Conservation (phyloP, 2,888 invertebrate genomes). For the Mimachlamys varia region DNA sequence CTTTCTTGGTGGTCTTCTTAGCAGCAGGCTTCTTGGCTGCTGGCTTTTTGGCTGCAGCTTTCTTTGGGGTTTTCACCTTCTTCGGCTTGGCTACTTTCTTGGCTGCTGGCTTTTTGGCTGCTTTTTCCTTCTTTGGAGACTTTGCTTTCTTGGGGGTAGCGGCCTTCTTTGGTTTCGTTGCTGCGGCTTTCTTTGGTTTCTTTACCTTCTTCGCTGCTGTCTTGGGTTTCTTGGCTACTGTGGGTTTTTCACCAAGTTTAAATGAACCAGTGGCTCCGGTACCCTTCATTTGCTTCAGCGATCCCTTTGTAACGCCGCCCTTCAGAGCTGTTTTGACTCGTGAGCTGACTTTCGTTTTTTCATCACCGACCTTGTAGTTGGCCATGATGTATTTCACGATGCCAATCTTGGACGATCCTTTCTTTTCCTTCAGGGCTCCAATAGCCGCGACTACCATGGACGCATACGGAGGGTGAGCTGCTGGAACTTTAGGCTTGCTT, state of each 20-base stretch:
- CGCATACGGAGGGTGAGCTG: too few relatives aligned
- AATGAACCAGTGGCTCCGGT: background rate
- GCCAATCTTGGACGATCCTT: too few relatives aligned
- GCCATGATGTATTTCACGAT: too few relatives aligned
- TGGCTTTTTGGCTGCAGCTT: too few relatives aligned
- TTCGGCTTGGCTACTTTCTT: too few relatives aligned
- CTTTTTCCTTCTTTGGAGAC: background rate
- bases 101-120: background rate
- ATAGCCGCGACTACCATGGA: too few relatives aligned
- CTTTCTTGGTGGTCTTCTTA: too few relatives aligned
- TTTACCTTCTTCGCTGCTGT: background rate
- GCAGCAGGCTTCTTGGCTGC: too few relatives aligned
- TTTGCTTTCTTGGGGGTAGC: background rate
- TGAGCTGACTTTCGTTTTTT: background rate
- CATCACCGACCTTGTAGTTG: constrained; percentile 15
- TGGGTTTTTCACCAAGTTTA: background rate
- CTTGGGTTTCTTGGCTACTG: background rate
- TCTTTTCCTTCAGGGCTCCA: too few relatives aligned
- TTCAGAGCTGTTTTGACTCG: background rate
- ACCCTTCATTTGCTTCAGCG: background rate
- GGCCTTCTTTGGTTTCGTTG: background rate
- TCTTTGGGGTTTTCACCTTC: too few relatives aligned
- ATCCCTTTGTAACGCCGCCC: background rate
- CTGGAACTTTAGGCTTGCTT: too few relatives aligned
- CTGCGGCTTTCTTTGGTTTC: background rate